Evolutionary conservation across 92 coral and sea anemone genomes (phyloP).

Genomic region (Epizoanthus rinbou): DNA sequence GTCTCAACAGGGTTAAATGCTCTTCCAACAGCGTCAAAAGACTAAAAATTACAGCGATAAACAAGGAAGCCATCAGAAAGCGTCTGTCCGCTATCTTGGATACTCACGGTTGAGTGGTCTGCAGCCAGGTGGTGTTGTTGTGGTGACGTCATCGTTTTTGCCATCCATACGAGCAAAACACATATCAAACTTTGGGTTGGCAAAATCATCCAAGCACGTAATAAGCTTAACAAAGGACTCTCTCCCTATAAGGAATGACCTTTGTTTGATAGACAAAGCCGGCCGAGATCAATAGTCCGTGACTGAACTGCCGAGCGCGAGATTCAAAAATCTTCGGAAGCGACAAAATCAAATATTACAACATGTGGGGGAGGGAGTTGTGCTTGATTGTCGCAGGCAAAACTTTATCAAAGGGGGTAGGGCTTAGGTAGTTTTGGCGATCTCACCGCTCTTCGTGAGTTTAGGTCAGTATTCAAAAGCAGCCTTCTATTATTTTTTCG

Average conservation of each 20-base stretch:
- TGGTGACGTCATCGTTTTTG: constrained; percentile 31
- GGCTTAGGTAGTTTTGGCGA: constrained; percentile 13
- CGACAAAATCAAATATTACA: constrained; percentile 11
- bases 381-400: constrained; percentile 10
- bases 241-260: neutral
- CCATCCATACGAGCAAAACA: constrained; percentile 26
- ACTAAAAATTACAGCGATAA: constrained; percentile 1
- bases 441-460: constrained; percentile 1
- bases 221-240: constrained; percentile 1
- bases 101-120: constrained; percentile 49
- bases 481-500: constrained; percentile 13
- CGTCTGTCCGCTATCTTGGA: constrained; percentile 49
- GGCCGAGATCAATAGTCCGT: neutral
- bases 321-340: neutral
- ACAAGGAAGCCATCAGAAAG: constrained; percentile 27
- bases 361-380: neutral
- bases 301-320: neutral
- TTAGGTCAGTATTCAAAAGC: neutral
- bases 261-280: neutral
- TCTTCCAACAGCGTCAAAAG: constrained; percentile 48
- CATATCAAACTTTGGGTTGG: neutral
- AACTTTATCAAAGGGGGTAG: constrained; percentile 7
- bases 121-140: constrained; percentile 36
- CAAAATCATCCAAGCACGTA: constrained; percentile 3
- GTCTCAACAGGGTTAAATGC: constrained; percentile 44